Evolutionary conservation across 2,113 vertebrate genomes (phyloP).

Genomic region (Galbula dea): DNA sequence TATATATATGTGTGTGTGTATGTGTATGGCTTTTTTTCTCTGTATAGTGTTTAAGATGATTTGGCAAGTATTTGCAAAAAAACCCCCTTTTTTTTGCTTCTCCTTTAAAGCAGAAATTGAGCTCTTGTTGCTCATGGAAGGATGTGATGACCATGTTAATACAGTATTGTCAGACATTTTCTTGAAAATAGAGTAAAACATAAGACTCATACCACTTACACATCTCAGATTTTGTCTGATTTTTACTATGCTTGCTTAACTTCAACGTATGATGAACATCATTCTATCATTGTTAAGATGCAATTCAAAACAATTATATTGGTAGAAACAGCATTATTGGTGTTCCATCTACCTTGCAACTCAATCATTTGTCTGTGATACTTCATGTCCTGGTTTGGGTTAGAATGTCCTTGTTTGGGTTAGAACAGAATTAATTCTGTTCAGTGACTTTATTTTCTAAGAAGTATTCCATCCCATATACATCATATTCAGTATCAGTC

Average conservation of each 20-base stretch:
- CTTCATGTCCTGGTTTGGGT: too few relatives aligned
- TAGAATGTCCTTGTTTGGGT: too few relatives aligned
- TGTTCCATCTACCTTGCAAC: background rate
- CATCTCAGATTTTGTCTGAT: background rate
- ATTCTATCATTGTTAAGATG: accelerated
- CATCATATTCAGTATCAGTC: too few relatives aligned
- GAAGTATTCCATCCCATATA: too few relatives aligned
- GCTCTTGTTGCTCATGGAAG: background rate
- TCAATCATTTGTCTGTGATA: background rate
- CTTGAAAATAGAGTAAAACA: background rate
- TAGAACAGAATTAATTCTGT: too few relatives aligned
- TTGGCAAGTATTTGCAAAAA: background rate
- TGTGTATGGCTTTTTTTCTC: background rate
- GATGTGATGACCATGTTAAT: background rate
- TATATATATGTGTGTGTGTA: too few relatives aligned
- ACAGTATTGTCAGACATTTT: background rate
- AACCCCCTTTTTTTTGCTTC: background rate
- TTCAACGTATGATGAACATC: background rate
- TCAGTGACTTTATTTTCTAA: too few relatives aligned
- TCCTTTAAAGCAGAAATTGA: background rate
- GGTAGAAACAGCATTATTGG: background rate
- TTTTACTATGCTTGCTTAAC: background rate
- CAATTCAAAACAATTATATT: background rate
- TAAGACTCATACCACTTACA: background rate
- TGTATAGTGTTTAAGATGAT: background rate